Evolutionary conservation across 2,888 invertebrate genomes (phyloP), one percentile per base, ranked within the genome.

Genomic region (Troides oblongomaculatus): DNA sequence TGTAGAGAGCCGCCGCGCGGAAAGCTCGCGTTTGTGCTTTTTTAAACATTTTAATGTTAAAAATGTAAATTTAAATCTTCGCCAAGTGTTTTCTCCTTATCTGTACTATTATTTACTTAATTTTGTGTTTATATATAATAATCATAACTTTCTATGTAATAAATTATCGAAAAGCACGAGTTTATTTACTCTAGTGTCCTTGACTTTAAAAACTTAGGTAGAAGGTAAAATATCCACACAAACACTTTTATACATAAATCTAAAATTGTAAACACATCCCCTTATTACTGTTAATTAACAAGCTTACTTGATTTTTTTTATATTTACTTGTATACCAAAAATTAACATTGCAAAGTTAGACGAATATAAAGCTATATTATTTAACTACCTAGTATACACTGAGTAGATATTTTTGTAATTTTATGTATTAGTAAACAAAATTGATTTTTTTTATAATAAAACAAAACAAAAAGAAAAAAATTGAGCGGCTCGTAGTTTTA

Each of bases 41-140:
- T 30, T 30, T 21, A 69, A 65, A 43, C 60, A 64, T 23, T 60
- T 23, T 23, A 65, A 65, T 62, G 65, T 65, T 61, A 64, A 69
- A 56, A 69, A 64, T 46, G 21, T 36, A 46, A 4, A 46, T 30
- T 46, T 61, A 39, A 46, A 57, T 17, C n/a, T 64, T n/a, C n/a
- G 6, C 25, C 21, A n/a, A 59, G 60, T 53, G 53, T 60, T 60
- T 59, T 64, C 53, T 7, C 39, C 6, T 59, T 36, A 68, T 64
- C 39, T n/a, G 21, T 17, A 64, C n/a, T 5, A 2, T n/a, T n/a
- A 53, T 4, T 46, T 46, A 46, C 4, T 2, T 14, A 46, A 14
- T 14, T 14, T 46, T 46, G 14, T 12, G 4, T 46, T 1, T 12
- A 46, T 12, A 46, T 46, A 46, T 14, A 46, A 39, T 46, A 12